phyloP scores from a whole-genome alignment of 2,888 invertebrate species.

The Cheilosia grossa region DNA sequence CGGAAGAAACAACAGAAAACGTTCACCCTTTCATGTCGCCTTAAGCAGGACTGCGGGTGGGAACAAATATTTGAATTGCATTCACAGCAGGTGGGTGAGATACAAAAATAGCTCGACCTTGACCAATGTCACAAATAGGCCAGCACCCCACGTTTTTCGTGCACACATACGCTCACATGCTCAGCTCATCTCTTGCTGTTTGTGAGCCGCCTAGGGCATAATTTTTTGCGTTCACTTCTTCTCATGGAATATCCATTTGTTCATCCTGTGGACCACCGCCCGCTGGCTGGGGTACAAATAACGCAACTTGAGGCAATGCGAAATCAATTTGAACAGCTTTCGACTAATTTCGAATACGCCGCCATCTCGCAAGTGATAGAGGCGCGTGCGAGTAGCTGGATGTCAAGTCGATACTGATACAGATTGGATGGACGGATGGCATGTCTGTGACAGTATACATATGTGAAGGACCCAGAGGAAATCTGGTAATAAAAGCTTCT shows the following conservation, averaged over 20 bases:
- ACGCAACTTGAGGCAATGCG: constrained; percentile 46
- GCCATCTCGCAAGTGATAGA: constrained; percentile 14
- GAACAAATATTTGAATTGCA: constrained; percentile 48
- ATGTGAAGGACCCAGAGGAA: constrained; percentile 16
- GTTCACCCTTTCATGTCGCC: constrained; percentile 17
- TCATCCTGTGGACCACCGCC: constrained; percentile 25
- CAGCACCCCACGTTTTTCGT: not conserved
- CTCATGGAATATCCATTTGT: constrained; percentile 9
- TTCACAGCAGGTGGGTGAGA: constrained; percentile 27
- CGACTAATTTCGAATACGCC: constrained; percentile 59
- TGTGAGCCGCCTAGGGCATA: not conserved
- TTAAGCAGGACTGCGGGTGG: not conserved
- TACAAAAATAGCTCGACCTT: constrained; percentile 40
- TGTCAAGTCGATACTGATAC: constrained; percentile 60
- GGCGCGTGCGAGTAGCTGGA: constrained; percentile 56
- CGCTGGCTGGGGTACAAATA: constrained; percentile 38
- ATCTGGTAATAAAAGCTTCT: constrained; percentile 32
- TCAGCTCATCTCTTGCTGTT: not conserved
- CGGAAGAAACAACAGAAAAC: constrained; percentile 28
- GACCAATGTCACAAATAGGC: constrained; percentile 56
- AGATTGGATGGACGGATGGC: not conserved
- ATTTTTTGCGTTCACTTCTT: not conserved
- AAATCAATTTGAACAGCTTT: constrained; percentile 68
- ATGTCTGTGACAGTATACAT: constrained; percentile 22
- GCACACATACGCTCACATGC: constrained; percentile 17